Evolutionary conservation across 2,888 invertebrate genomes (phyloP).

Genomic region (Agriopis leucophaearia): DNA sequence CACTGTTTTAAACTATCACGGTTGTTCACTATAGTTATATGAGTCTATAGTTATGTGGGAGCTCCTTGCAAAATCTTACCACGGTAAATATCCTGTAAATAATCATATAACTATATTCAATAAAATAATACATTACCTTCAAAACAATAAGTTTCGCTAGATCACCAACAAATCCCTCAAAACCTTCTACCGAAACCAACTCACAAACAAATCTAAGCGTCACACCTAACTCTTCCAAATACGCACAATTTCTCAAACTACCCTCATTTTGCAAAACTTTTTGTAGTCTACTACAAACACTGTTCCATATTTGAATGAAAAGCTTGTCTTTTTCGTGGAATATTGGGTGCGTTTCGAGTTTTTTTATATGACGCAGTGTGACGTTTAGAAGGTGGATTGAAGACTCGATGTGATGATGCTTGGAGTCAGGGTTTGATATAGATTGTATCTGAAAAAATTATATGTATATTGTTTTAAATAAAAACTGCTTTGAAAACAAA

Average conservation of each 20-base stretch:
- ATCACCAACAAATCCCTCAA: constrained; percentile 66
- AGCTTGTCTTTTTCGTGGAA: constrained; percentile 71
- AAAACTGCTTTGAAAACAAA: no score
- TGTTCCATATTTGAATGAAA: constrained; percentile 68
- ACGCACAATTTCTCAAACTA: constrained; percentile 47
- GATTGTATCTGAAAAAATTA: constrained; percentile 67
- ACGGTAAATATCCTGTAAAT: no score
- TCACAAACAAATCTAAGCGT: constrained; percentile 73
- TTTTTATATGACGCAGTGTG: constrained; percentile 70
- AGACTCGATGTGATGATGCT: constrained; percentile 67
- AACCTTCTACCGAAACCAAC: constrained; percentile 67
- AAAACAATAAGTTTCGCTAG: constrained; percentile 61
- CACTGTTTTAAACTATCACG: no score
- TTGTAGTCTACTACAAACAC: constrained; percentile 61
- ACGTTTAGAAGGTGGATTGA: constrained; percentile 72
- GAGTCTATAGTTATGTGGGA: no score
- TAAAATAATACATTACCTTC: constrained; percentile 61
- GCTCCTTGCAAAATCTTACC: no score
- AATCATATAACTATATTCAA: no score
- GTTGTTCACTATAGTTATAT: no score
- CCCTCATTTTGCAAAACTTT: constrained; percentile 52
- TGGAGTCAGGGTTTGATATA: constrained; percentile 61
- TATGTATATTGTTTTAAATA: not conserved
- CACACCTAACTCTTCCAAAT: constrained; percentile 66
- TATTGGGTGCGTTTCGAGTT: constrained; percentile 68